phyloP scores from a whole-genome alignment of 2,888 invertebrate species.

The Parnassius apollo region DNA sequence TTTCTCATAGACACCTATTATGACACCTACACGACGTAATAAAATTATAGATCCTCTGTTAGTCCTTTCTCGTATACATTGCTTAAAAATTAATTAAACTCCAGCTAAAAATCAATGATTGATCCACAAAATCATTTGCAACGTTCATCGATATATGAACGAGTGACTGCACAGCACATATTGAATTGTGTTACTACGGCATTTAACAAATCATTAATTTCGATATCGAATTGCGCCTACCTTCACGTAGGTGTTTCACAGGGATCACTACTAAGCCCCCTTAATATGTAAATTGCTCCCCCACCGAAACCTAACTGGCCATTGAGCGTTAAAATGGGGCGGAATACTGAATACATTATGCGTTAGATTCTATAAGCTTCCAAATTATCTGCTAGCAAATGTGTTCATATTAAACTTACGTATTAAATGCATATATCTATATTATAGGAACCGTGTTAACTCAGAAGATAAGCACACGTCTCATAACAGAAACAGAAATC shows the following conservation, averaged over 20 bases:
- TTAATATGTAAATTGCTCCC: constrained; percentile 59
- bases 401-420: neutral
- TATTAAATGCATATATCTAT: too few relatives aligned
- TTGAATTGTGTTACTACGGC: constrained; percentile 17
- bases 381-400: constrained; percentile 13
- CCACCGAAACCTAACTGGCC: constrained; percentile 51
- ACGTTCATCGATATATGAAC: neutral
- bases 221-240: constrained; percentile 40
- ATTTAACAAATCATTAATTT: constrained; percentile 53
- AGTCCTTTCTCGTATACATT: too few relatives aligned
- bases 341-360: constrained; percentile 41
- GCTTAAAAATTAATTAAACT: too few relatives aligned
- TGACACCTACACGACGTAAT: too few relatives aligned
- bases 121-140: too few relatives aligned
- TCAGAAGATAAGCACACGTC: too few relatives aligned
- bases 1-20: too few relatives aligned
- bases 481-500: too few relatives aligned
- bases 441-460: too few relatives aligned
- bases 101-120: too few relatives aligned
- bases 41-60: too few relatives aligned
- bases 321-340: constrained; percentile 47
- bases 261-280: constrained; percentile 46
- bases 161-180: constrained; percentile 1
- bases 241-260: constrained; percentile 32
- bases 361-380: constrained; percentile 24